Base-by-base conservation (phyloP, 2,113 vertebrate genomes). In the Cebus imitator region DNA sequence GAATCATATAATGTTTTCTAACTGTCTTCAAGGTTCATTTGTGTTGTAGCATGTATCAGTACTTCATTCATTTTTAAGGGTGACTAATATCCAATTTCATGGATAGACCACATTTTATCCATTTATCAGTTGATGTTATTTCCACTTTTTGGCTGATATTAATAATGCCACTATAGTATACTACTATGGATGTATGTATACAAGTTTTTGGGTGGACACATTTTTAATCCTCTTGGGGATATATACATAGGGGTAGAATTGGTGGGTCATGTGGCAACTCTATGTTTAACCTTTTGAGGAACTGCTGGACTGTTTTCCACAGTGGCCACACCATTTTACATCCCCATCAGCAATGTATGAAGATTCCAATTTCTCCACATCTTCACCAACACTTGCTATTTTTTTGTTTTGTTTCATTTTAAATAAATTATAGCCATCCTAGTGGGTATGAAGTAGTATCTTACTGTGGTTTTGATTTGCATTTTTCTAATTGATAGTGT, bases 381-480 rank as follows among this genome's bases (percentile, higher is more conserved):
- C 40, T 48, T 95, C 11, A 32, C 30, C 72, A 96, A 93, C 50
- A 85, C 23, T 95, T 92, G 86, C 8, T 68, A 68, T 48, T 80
- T 93, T 91, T 91, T 40, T 92, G 27, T 30, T 48, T 91, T 58
- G 20, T 58, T 73, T 23, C 89, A 30, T 76, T 94, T 55, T 88
- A 5, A 94, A 91, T 70, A 58, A 58, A 72, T 30, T 50, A 78
- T 8, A 80, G 48, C 43, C 52, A 94, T 81, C 61, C 12, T 76
- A 57, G 72, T 61, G 50, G 48, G 13, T 96, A 12, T 80, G n/a
- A 79, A 52, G 75, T 83, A 45, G 50, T 76, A 85, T 68, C 50
- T 91, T 72, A 96, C 3, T 87, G 52, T 90, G 32, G 58, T 87
- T 91, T 95, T 85, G 32, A 83, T 92, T 92, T 96, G 58, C 43